Evolutionary conservation across 2,797 vertebrate genomes (phyloP), one percentile per base, ranked within the genome.

Genomic region (Oophaga sylvatica): DNA sequence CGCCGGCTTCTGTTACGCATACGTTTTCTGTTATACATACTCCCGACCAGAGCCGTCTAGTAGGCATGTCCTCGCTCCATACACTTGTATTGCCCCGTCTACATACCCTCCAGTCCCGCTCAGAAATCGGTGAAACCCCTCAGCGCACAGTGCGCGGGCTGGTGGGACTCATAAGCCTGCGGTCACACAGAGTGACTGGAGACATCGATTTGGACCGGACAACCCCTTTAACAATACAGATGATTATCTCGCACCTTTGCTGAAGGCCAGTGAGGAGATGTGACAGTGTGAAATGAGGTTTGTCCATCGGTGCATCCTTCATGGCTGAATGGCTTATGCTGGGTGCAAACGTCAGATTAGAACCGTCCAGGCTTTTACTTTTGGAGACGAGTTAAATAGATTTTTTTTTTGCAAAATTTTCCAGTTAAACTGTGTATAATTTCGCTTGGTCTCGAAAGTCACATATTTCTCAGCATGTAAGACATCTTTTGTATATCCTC

Each of bases 391-490:
- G 35, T 13, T 7, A 67, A 80, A 80, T 65, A 65, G 60, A 45
- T 45, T 80, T 45, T 15, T 45, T 15, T 5, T 53, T 77, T 77
- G 75, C 75, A 53, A 13, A 15, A 78, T 85, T 84, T 63, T 17
- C 15, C 35, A 84, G 45, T n/a, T 48, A 20, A 15, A 29, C n/a
- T 29, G 65, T 29, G 26, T n/a, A 71, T 41, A 71, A 83, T 53
- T 67, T 57, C 1, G 8, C 56, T 84, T 65, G 59, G 59, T 75
- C 71, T 63, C 29, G 15, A 77, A 15, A 76, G 35, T 35, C 59
- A 35, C 63, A 19, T 65, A 35, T 77, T 76, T 76, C 57, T 60
- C 60, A 56, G 56, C 13, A 76, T 76, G 59, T 56, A 77, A 73
- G 60, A 26, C 56, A 29, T 78, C 71, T 78, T 77, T 78, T 85